Base-by-base conservation (phyloP, 2,797 vertebrate genomes). In the Euphonia xanthogaster region DNA sequence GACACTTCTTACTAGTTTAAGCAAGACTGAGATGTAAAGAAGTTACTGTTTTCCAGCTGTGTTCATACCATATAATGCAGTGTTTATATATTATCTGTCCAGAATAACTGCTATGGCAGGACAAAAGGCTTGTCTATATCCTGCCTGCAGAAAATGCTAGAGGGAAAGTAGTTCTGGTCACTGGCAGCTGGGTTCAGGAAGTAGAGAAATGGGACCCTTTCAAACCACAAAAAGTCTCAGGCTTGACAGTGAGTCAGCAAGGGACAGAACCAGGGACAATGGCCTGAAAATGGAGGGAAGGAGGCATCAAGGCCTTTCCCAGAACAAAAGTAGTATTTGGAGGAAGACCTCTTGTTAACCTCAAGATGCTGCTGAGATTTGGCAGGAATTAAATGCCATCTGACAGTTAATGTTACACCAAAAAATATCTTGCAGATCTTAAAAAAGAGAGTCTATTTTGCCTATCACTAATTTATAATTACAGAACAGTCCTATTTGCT, bases 111-210 rank as follows among this genome's bases (percentile, higher is more conserved):
- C 30, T 48, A 12, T 44, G 54, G 18, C 33, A 50, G 63, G 24
- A 67, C 16, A 48, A 45, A 79, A 68, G 72, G 25, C 24, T 86
- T 60, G 42, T 57, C 39, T 66, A 1, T 33, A 16, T 71, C 63
- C 37, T 68, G 10, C 20, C 54, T 70, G n/a, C 22, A 81, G 50
- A 40, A 91, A 79, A 51, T 3, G 0, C 0, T 0, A 54, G 39
- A 15, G 58, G 6, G 30, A 80, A 90, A 76, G 33, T 51, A 62
- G 71, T 54, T 51, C 6, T 51, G 25, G 24, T 86, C 28, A 13
- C 45, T 60, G 47, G 28, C 20, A 58, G 11, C 18, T 39, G 19
- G 8, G n/a, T 48, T 72, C 25, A 55, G 47, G 39, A 55, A 51
- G 12, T 5, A 1, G 62, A 70, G 35, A 51, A 45, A 60, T 92